Percentiles rank a stretch among this genome's conserved stretches.
phyloP scores from a whole-genome alignment of 2,113 vertebrate species.

The Pantherophis guttatus region DNA sequence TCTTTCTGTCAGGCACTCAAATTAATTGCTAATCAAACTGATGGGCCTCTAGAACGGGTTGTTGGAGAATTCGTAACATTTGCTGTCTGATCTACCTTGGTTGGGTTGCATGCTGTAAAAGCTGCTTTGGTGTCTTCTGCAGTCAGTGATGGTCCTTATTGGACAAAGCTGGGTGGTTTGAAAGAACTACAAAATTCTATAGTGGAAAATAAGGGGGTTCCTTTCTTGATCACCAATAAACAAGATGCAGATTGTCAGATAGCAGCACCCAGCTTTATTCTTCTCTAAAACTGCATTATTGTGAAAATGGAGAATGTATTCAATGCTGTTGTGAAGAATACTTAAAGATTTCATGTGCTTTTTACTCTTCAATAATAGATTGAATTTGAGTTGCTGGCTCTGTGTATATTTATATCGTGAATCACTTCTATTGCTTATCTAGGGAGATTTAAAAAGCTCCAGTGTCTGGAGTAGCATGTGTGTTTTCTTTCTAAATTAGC shows the following conservation, averaged over 20 bases:
- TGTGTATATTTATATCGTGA: not conserved
- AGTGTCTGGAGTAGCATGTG: not conserved
- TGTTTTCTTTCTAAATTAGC: not conserved
- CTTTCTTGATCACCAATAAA: not conserved
- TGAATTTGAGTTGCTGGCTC: not conserved
- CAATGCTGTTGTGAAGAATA: not conserved
- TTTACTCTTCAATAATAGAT: not conserved
- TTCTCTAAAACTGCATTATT: not conserved
- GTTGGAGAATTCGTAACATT: slow-evolving; percentile 46
- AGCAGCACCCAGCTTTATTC: not conserved
- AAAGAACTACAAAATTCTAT: not conserved
- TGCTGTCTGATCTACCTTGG: slow-evolving; percentile 50
- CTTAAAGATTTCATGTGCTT: not conserved
- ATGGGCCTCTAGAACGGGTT: slow-evolving; percentile 47
- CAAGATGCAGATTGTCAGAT: not conserved
- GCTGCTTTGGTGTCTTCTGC: not conserved
- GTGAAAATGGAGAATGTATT: not conserved
- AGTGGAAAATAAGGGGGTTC: not conserved
- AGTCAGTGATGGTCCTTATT: not conserved
- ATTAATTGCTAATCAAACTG: slow-evolving; percentile 49
- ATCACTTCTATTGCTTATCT: not conserved
- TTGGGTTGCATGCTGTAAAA: slow-evolving; percentile 43
- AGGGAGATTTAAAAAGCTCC: not conserved
- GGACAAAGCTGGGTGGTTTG: not conserved
- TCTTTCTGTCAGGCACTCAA: slow-evolving; percentile 40